Base-by-base conservation (phyloP, 23 tunicate genomes). In the Aplidium turbinatum region DNA sequence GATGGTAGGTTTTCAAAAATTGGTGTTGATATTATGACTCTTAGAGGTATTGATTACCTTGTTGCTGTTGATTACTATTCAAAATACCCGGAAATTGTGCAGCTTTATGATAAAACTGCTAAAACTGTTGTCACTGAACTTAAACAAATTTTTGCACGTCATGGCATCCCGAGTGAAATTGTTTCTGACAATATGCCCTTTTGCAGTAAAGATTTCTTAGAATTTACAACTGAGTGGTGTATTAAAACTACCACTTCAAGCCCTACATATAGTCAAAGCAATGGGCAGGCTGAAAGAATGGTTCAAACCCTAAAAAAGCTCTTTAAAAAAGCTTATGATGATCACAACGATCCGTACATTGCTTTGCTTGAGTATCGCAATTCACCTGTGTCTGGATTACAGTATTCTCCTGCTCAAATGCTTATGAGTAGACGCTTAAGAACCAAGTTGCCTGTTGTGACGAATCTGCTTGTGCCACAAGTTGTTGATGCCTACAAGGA, bases 101-200 rank as follows among this genome's bases (percentile, higher is more conserved):
- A 5, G 35, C 28, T 70, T 32, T 36, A 60, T 19, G 79, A 74
- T 21, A 74, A 74, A 29, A 74, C 68, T 21, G 66, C 68, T 11
- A 54, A 29, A 38, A 22, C 75, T 31, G 64, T 65, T 21, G 70
- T 78, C 9, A 42, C 26, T 20, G 32, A 51, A 31, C n/a, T 23
- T 24, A 78, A 78, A 47, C 1, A 26, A 4, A 48, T 65, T 65
- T 66, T 78, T 51, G 74, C 75, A 30, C 45, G 46, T 1, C 63
- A 66, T 50, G 74, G 63, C 3, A 78, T 78, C 3, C 83, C 75
- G 39, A 24, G 23, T 4, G 42, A 38, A 42, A 7, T 60, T 1
- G n/a, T 76, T 27, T 35, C 33, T 3, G 79, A 57, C 68, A 74
- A 74, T 74, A 74, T 74, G 79, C 67, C 68, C 5, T 55, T 74